A percentile compares a stretch with the other conserved stretches of the same genome.
Conservation (phyloP, 2,113 vertebrate genomes). For the Eclectus roratus region DNA sequence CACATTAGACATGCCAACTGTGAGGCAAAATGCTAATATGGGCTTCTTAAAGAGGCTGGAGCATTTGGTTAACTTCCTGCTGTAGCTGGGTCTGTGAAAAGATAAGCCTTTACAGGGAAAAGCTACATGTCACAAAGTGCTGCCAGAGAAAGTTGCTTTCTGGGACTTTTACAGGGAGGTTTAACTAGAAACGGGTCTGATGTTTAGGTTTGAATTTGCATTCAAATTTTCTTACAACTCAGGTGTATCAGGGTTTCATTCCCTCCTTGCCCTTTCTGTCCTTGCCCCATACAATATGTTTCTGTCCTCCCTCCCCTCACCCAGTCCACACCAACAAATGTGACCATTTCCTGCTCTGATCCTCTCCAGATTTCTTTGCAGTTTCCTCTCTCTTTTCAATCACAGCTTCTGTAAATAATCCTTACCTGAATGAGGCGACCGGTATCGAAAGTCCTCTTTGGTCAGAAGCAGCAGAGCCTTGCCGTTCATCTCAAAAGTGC, state of each 20-base stretch:
- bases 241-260: neutral
- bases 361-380: neutral
- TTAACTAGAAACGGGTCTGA: neutral
- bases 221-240: neutral
- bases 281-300: neutral
- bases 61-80: slow-evolving; percentile 12
- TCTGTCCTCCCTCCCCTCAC: neutral
- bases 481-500: slow-evolving; percentile 97
- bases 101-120: neutral
- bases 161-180: neutral
- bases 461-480: slow-evolving; percentile 97
- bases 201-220: neutral
- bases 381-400: neutral
- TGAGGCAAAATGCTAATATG: slow-evolving; percentile 13
- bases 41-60: neutral
- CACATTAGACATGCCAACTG: neutral
- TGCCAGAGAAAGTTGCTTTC: neutral
- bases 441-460: slow-evolving; percentile 98
- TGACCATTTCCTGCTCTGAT: neutral
- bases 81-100: neutral
- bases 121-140: neutral
- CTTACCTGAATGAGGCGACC: slow-evolving; percentile 94
- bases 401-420: neutral
- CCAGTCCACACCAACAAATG: neutral
- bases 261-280: neutral